phyloP scores from a whole-genome alignment of 92 coral and sea anemone species.

The Siderastrea radians region DNA sequence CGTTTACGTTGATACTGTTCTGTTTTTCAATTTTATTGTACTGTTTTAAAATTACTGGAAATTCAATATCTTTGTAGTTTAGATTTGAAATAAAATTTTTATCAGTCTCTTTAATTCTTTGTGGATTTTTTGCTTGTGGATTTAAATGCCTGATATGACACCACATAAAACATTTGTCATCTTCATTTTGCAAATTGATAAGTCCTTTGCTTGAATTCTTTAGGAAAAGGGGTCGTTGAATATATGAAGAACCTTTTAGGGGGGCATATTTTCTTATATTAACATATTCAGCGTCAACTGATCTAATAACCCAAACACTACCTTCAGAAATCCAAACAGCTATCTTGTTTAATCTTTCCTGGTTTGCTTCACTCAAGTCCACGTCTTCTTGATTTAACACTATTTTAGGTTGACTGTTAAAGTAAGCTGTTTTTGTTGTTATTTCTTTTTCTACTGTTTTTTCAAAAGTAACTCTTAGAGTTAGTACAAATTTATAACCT shows the following conservation, averaged over 20 bases:
- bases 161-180: background rate
- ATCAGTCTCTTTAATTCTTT: background rate
- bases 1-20: background rate
- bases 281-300: too few relatives aligned
- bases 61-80: background rate
- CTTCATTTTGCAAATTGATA: background rate
- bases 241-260: background rate
- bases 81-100: background rate
- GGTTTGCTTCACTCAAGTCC: too few relatives aligned
- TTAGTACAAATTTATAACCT: too few relatives aligned
- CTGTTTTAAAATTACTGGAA: background rate
- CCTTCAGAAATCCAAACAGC: too few relatives aligned
- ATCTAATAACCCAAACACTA: too few relatives aligned
- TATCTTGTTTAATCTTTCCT: too few relatives aligned
- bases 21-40: background rate
- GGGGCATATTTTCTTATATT: background rate
- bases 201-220: background rate
- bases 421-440: too few relatives aligned
- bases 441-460: too few relatives aligned
- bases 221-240: background rate
- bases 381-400: too few relatives aligned
- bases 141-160: background rate
- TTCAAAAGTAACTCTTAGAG: too few relatives aligned
- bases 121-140: background rate
- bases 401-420: too few relatives aligned